phyloP scores from a whole-genome alignment of 2,797 vertebrate species.

The Gorsachius magnificus region DNA sequence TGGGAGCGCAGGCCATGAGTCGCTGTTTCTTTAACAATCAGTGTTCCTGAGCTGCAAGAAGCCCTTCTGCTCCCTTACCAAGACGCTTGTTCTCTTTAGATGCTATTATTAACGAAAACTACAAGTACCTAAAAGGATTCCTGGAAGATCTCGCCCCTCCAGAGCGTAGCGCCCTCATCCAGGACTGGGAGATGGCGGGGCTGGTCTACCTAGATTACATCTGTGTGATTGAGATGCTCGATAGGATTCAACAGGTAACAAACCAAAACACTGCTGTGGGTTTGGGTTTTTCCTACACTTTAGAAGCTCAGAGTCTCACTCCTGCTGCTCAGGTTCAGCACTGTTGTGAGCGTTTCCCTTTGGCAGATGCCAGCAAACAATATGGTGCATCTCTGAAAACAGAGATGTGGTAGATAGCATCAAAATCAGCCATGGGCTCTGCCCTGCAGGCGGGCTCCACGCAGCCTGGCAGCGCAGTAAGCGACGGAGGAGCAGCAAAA shows the following conservation, averaged over 20 bases:
- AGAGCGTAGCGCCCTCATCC: conserved; percentile 85
- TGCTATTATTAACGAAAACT: conserved; percentile 94
- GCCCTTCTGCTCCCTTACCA: background rate
- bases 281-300: accelerated
- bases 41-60: background rate
- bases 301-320: accelerated
- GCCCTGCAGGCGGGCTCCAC: accelerated
- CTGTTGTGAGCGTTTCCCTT: accelerated
- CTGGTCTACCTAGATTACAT: conserved; percentile 94
- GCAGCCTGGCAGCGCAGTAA: accelerated
- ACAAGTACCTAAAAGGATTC: conserved; percentile 90
- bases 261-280: accelerated
- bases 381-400: no score
- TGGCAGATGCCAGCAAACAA: background rate
- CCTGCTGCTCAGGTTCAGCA: accelerated
- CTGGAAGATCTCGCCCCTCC: conserved; percentile 87
- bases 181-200: conserved; percentile 92
- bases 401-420: no score
- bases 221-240: conserved; percentile 84
- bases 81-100: conserved; percentile 68
- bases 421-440: background rate
- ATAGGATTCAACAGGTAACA: conserved; percentile 85
- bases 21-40: background rate
- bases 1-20: accelerated
- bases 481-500: no score